Percentiles rank a stretch among this genome's conserved stretches.
Conservation (phyloP, 2,888 invertebrate genomes). For the Gryllus longicercus region DNA sequence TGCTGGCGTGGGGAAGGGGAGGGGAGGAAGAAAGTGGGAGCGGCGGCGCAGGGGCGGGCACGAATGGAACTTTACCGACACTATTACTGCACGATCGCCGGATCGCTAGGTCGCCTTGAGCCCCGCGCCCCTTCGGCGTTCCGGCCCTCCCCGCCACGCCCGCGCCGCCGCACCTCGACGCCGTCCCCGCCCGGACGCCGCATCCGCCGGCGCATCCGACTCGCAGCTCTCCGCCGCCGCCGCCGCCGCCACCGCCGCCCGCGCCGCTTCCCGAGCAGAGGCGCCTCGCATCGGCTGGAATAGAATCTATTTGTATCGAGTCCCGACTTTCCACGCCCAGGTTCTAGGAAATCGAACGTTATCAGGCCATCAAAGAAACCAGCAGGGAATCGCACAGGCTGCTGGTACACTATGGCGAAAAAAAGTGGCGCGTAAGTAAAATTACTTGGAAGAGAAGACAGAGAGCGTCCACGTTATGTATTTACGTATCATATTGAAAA, state of each 20-base stretch:
- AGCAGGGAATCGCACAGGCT: too few relatives aligned
- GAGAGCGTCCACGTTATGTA: too few relatives aligned
- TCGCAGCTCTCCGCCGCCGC: not conserved
- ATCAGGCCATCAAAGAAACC: too few relatives aligned
- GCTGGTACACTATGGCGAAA: too few relatives aligned
- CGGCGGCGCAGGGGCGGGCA: not conserved
- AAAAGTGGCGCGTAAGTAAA: too few relatives aligned
- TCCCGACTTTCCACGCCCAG: not conserved
- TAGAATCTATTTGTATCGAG: not conserved
- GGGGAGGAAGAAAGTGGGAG: not conserved
- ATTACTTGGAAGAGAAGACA: too few relatives aligned
- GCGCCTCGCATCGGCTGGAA: not conserved
- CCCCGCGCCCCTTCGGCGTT: not conserved
- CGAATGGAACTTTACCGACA: slow-evolving; percentile 17
- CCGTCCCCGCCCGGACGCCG: not conserved
- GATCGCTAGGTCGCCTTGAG: not conserved
- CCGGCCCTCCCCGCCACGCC: not conserved
- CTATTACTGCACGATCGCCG: slow-evolving; percentile 17
- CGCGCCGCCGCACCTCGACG: not conserved
- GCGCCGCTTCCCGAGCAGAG: not conserved
- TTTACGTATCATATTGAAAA: too few relatives aligned
- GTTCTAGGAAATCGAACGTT: too few relatives aligned
- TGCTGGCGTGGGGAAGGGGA: not conserved
- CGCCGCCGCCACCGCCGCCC: not conserved
- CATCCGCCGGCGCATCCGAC: not conserved